Evolutionary conservation across 2,888 invertebrate species (phyloP), one percentile per base, ranked within the genome.

Genomic region (Hylaea fasciaria): DNA sequence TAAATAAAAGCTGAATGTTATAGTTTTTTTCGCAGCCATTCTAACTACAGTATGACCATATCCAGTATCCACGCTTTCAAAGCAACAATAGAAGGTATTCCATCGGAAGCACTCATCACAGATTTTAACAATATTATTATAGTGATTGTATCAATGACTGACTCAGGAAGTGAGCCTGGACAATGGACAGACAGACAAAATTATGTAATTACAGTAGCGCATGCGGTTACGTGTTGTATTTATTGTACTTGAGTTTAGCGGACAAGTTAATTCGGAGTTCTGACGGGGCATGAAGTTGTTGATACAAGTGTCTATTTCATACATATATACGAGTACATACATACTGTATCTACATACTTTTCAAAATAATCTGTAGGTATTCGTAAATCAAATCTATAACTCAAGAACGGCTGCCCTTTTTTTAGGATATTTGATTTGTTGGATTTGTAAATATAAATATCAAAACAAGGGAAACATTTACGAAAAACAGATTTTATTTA

Each of bases 161-260:
- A 57, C 57, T 43, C 51, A 49, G 69, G 64, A 66, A 76, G 72
- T 69, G 68, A 66, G 64, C 55, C 57, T 64, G 68, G 64, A 75
- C 72, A 75, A 73, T 70, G 60, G 65, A 68, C 67, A 63, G 56
- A 64, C 48, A 17, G 50, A 50, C 45, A 65, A 64, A 28, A 59
- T 54, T 59, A 58, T 64, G 52, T 67, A 68, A 73, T 74, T 69
- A 64, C 60, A 45, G 57, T 52, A 65, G 61, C n/a, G 17, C 45
- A 29, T 29, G 41, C 17, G 39, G 29, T 11, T 32, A 14, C 17
- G 40, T 61, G 44, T 37, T 43, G 62, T 68, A 49, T 3, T 35
- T 39, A 13, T 48, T 45, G 39, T 29, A 13, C 45, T 43, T 41
- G 44, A 57, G 40, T 29, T 28, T 44, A 5, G 39, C 49, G 50